These are phyloP conservation scores for Tetramorium bicarinatum DNA, from an alignment of 2,888 invertebrate species.

Conservation along the genomic window DNA sequence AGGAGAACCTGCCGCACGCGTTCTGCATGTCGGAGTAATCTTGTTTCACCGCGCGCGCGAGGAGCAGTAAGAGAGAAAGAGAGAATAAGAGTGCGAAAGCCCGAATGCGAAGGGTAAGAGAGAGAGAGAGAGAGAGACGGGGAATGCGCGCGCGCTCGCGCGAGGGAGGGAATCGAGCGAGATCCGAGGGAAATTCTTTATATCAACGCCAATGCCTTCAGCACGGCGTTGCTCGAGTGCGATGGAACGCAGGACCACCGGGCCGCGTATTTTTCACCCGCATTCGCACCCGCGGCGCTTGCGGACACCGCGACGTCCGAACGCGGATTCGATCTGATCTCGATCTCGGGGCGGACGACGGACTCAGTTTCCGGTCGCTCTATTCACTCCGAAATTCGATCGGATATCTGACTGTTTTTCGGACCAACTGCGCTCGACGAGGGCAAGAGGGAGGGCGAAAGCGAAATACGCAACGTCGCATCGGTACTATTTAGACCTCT, in stretches of 20 bases:
- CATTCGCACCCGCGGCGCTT: no score
- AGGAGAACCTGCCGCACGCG: slow-evolving; percentile 70
- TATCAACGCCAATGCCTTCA: slow-evolving; percentile 65
- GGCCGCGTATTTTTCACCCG: slow-evolving; percentile 50
- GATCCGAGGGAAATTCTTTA: slow-evolving; percentile 78
- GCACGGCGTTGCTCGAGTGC: slow-evolving; percentile 23
- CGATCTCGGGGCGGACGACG: background rate
- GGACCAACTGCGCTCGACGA: slow-evolving; percentile 1
- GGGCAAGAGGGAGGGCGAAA: background rate
- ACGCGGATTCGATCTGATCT: slow-evolving; percentile 1
- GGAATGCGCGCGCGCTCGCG: slow-evolving; percentile 46
- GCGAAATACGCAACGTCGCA: slow-evolving; percentile 25
- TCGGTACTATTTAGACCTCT: slow-evolving; percentile 36
- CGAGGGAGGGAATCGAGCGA: slow-evolving; percentile 72
- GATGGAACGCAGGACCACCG: slow-evolving; percentile 38
- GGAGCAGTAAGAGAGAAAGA: slow-evolving; percentile 73
- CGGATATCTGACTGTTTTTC: background rate
- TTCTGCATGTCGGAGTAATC: slow-evolving; percentile 80
- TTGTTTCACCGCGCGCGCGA: slow-evolving; percentile 78
- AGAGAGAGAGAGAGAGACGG: slow-evolving; percentile 77
- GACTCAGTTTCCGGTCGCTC: background rate
- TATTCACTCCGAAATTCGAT: slow-evolving; percentile 37
- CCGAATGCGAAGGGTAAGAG: slow-evolving; percentile 62
- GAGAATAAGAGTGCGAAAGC: slow-evolving; percentile 68
- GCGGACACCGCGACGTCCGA: slow-evolving; percentile 1